These are phyloP conservation scores for Drosophila orosa DNA, from an alignment of 1,140 invertebrate genomes.

Conservation along the genomic window DNA sequence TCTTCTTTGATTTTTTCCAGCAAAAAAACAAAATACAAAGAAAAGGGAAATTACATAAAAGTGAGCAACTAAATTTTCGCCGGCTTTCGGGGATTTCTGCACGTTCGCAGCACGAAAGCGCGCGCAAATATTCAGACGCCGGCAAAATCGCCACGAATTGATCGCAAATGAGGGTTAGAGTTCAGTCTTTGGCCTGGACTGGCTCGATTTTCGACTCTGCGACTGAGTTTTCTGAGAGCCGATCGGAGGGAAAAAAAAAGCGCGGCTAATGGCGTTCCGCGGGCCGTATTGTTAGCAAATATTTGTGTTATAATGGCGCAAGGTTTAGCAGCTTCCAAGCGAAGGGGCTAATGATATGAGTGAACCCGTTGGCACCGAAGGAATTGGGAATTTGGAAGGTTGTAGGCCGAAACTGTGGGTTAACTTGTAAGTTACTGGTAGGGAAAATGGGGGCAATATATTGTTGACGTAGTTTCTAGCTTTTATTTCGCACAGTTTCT, in stretches of 20 bases:
- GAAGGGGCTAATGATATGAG: slow-evolving; percentile 73
- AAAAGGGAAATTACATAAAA: slow-evolving; percentile 83
- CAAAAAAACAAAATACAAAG: slow-evolving; percentile 61
- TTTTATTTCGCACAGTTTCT: no score
- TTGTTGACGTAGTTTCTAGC: no score
- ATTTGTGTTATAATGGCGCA: slow-evolving; percentile 82
- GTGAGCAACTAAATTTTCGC: slow-evolving; percentile 81
- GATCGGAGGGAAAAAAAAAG: slow-evolving; percentile 14
- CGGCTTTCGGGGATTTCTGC: slow-evolving; percentile 61
- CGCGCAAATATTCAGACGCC: slow-evolving; percentile 70
- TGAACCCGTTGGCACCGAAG: slow-evolving; percentile 58
- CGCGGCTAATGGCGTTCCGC: slow-evolving; percentile 69
- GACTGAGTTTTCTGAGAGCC: slow-evolving; percentile 9
- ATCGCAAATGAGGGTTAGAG: slow-evolving; percentile 82
- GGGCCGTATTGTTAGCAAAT: slow-evolving; percentile 79
- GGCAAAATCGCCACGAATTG: slow-evolving; percentile 79
- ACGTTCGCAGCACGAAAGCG: slow-evolving; percentile 73
- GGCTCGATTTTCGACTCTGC: slow-evolving; percentile 12
- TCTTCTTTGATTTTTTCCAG: slow-evolving; percentile 21
- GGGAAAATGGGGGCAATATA: background rate
- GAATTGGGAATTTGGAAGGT: slow-evolving; percentile 2
- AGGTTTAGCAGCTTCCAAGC: slow-evolving; percentile 59
- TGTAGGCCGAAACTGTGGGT: slow-evolving; percentile 9
- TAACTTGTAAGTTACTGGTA: background rate
- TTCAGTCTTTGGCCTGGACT: slow-evolving; percentile 51